Evolutionary conservation across 2,888 invertebrate genomes (phyloP).

Genomic region (Blera fallax): DNA sequence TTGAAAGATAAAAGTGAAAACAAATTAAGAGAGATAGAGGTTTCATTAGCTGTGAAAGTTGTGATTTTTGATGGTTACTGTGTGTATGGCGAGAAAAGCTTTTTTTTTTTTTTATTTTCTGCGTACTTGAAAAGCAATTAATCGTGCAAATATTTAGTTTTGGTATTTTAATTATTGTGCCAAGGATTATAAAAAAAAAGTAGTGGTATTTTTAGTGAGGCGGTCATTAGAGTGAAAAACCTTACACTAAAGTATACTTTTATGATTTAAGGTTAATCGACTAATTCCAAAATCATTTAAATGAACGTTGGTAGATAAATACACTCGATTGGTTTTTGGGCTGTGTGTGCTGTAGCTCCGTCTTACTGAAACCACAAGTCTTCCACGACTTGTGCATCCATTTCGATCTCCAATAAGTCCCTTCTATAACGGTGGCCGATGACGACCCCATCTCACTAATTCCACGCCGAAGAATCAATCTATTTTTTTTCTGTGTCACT

Average conservation of each 20-base stretch:
- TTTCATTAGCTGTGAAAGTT: not conserved
- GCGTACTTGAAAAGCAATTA: not conserved
- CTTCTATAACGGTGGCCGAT: too few species aligned
- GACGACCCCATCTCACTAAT: too few species aligned
- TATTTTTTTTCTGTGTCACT: too few species aligned
- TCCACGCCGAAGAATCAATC: too few species aligned
- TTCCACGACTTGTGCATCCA: too few species aligned
- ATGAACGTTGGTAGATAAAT: not conserved
- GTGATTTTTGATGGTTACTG: not conserved
- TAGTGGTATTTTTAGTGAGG: not conserved
- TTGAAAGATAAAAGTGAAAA: conserved; percentile 23
- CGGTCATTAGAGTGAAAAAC: not conserved
- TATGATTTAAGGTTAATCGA: too few species aligned
- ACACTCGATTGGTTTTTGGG: too few species aligned
- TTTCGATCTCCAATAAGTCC: too few species aligned
- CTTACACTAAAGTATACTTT: not conserved
- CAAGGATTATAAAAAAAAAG: not conserved
- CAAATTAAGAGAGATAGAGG: not conserved
- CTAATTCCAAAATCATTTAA: not conserved
- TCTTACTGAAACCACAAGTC: too few species aligned
- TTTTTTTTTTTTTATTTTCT: not conserved
- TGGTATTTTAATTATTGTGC: not conserved
- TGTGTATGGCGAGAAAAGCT: not conserved
- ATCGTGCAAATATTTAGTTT: not conserved
- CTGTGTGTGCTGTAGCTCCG: too few species aligned